Percentiles rank a stretch among this genome's conserved stretches.
Evolutionary conservation across 2,113 vertebrate genomes (phyloP).

Genomic region (Climacteris rufus): DNA sequence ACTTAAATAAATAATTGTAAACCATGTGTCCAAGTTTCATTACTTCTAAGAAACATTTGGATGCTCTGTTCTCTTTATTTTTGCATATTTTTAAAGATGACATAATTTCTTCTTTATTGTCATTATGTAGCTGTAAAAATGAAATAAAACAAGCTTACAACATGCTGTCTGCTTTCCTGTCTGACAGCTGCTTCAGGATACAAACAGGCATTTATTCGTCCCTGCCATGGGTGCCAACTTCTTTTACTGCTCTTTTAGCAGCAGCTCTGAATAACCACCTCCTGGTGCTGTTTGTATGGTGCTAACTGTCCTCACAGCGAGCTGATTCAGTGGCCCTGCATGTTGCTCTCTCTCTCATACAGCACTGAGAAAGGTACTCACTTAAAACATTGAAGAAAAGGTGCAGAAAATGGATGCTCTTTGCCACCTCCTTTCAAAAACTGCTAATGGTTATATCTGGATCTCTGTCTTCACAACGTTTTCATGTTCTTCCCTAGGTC

Average conservation of each 20-base stretch:
- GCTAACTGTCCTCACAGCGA: not conserved
- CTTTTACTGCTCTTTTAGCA: not conserved
- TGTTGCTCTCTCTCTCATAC: not conserved
- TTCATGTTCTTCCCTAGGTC: not conserved
- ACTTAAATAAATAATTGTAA: not conserved
- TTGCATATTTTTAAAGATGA: not conserved
- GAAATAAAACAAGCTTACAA: not conserved
- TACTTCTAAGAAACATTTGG: conserved; percentile 21
- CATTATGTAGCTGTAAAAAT: not conserved
- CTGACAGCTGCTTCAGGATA: not conserved
- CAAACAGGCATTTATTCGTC: conserved; percentile 10
- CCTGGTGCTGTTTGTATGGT: not conserved
- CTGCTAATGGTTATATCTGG: not conserved
- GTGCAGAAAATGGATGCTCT: not conserved
- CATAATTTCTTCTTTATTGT: not conserved
- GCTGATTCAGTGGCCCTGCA: not conserved
- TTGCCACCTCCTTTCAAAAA: not conserved
- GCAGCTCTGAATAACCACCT: not conserved
- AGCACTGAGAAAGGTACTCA: not conserved
- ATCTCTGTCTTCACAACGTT: not conserved
- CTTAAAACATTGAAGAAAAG: not conserved
- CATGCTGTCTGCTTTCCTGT: not conserved
- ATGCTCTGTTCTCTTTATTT: not conserved
- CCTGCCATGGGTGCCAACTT: not conserved
- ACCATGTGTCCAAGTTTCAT: not conserved